Evolutionary conservation across 2,113 vertebrate species (phyloP), one percentile per base, ranked within the genome.

Genomic region (Oenanthe oenanthe): DNA sequence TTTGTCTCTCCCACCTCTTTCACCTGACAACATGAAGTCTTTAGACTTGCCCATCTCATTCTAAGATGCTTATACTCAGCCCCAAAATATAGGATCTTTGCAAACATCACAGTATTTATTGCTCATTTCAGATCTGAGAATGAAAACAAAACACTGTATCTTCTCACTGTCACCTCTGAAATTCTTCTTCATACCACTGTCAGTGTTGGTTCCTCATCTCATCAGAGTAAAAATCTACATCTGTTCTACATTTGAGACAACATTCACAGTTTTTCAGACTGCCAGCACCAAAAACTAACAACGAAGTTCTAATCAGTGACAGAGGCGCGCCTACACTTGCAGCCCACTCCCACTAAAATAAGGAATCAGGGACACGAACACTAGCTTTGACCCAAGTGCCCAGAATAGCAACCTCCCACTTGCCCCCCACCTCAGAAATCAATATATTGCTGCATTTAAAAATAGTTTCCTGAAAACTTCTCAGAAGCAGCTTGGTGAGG

Each of bases 281-380:
- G 94, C 91, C 89, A 96, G 94, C 89, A 92, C 86, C 86, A 68
- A 83, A 92, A 96, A 7, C 74, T 95, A 85, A 94, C 92, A 94
- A 94, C 82, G 47, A 94, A 94, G 92, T 92, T 96, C 85, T 95
- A 90, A 95, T 95, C 92, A 67, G 92, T 94, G 95, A 95, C 89
- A 93, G 95, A 80, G 82, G 89, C 73, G 34, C 4, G 83, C 94
- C 94, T 71, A 88, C 89, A 21, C 88, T 85, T 85, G 90, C 95
- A 93, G 85, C 94, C 94, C 92, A 95, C 95, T 96, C 92, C 92
- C 95, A 94, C 92, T 92, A 95, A 94, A 96, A 94, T 90, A 96
- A 85, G 89, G 85, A 96, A 96, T 92, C 10, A 72, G 92, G 94
- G 89, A 95, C 93, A 97, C 16, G 20, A 94, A 28, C 88, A 86